Conservation (phyloP, 2,113 vertebrate species). For the Cranoglanis bouderius region DNA sequence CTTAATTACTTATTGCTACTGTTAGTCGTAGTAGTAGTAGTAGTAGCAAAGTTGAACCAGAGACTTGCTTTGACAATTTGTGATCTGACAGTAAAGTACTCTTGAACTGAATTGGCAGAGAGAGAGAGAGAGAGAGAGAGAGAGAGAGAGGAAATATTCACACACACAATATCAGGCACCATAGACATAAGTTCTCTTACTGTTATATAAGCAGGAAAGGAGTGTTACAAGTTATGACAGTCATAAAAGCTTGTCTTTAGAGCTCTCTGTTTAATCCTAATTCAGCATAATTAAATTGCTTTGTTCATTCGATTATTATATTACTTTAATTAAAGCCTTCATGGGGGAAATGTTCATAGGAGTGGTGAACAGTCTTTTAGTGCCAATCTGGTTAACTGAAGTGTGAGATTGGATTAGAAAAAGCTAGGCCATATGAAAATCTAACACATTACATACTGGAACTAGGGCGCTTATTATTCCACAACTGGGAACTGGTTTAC, state of each 20-base stretch:
- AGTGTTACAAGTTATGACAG: not conserved
- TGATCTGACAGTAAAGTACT: too few relatives aligned
- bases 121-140: not conserved
- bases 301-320: not conserved
- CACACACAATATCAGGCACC: not conserved
- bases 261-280: not conserved
- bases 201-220: not conserved
- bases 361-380: not conserved
- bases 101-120: too few relatives aligned
- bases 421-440: not conserved
- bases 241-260: slow-evolving; percentile 6
- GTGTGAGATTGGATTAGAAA: not conserved
- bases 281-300: not conserved
- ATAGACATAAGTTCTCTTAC: not conserved
- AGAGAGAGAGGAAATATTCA: not conserved
- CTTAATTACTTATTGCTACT: not conserved
- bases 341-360: not conserved
- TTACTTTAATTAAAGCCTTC: slow-evolving; percentile 19
- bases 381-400: not conserved
- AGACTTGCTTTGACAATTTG: too few relatives aligned
- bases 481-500: not conserved
- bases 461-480: not conserved
- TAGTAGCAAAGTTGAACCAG: too few relatives aligned
- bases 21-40: too few relatives aligned
- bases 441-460: not conserved